A percentile compares a stretch with the other conserved stretches of the same genome.
Conservation (phyloP, 2,113 vertebrate species). For the Monarcha castaneiventris region DNA sequence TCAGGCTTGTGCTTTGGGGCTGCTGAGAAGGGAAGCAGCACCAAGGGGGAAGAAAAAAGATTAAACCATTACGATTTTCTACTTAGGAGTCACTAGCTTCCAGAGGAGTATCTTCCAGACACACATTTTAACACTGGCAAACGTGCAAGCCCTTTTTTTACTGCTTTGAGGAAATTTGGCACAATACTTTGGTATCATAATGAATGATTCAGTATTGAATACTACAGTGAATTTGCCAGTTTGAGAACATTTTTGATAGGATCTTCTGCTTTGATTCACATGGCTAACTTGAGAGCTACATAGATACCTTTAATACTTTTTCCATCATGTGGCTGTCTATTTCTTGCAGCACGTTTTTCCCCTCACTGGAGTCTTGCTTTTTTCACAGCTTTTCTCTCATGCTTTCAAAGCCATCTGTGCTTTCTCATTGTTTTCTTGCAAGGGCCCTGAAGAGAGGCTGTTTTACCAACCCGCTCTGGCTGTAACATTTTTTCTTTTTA, state of each 20-base stretch:
- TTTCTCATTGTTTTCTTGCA: slow-evolving; percentile 39
- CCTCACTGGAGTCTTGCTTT: slow-evolving; percentile 28
- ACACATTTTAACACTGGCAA: neutral
- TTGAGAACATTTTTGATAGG: neutral
- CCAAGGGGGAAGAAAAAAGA: neutral
- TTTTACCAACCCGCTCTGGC: slow-evolving; percentile 20
- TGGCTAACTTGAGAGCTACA: neutral
- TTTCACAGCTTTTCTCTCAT: slow-evolving; percentile 50
- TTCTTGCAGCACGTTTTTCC: neutral
- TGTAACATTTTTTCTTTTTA: slow-evolving; percentile 37
- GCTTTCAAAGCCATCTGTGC: slow-evolving; percentile 59
- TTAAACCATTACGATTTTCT: neutral
- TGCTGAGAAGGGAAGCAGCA: neutral
- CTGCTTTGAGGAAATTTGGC: neutral
- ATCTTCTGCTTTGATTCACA: neutral
- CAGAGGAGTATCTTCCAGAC: neutral
- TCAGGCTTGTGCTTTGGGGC: neutral
- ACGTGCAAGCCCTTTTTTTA: neutral
- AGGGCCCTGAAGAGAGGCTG: neutral
- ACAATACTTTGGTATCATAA: neutral
- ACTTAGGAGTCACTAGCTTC: neutral
- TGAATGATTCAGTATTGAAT: neutral
- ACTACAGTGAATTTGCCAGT: neutral
- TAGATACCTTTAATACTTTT: neutral
- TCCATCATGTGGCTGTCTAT: neutral